Evolutionary conservation across 2,113 vertebrate species (phyloP), one percentile per base, ranked within the genome.

Genomic region (Larimichthys polyactis): DNA sequence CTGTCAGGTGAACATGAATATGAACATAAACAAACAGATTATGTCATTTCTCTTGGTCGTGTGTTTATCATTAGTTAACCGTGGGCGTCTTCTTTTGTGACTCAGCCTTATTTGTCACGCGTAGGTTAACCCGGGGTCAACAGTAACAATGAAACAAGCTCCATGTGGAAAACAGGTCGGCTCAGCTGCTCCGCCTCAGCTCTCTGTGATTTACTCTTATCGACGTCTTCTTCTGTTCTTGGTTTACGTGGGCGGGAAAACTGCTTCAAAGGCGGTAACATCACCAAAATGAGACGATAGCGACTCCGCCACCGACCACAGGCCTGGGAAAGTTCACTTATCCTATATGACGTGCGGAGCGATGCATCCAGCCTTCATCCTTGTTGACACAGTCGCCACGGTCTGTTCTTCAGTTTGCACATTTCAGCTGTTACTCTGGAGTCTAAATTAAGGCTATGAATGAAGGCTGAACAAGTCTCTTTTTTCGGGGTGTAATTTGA

Each of bases 1-100:
- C 60, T 55, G 43, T 55, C 78, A 46, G 59, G 40, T 73, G 49
- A 75, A 79, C 40, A 43, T 9, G 27, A 79, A 74, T 72, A 59
- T 22, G 27, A 27, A 27, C 27, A 27, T 27, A 36, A 57, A 20
- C 52, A n/a, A 76, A 36, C 27, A 12, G 52, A 58, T 59, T 62
- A 20, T 52, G 14, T 62, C 4, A n/a, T 60, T 49, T 29, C 19
- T 20, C 27, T 63, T 14, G 5, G 32, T 32, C 32, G 19, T 46
- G 14, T 19, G 12, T 66, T 51, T 2, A 62, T 43, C 14, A 10
- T 79, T 32, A 32, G 29, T 4, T 54, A 17, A 54, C 6, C 3
- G 5, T 3, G 1, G 27, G 19, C 62, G 14, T 49, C 44, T 75
- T 29, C 14, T 29, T 44, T 14, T 15, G 15, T 19, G 46, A 54